Percentiles rank a stretch among this genome's conserved stretches.
Evolutionary conservation across 2,888 invertebrate genomes (phyloP).

Genomic region (Suillia variegata): DNA sequence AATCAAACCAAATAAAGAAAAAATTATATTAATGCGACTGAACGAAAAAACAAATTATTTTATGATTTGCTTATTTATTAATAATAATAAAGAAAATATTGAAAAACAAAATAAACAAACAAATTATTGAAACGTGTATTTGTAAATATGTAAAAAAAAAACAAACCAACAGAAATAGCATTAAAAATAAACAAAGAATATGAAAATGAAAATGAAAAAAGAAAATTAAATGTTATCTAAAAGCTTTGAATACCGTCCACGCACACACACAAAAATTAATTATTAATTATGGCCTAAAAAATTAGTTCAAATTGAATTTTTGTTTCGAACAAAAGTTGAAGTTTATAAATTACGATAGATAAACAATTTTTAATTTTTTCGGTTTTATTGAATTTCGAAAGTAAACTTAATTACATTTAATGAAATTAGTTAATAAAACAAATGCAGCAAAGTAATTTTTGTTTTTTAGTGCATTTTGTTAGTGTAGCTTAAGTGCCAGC

Average conservation of each 20-base stretch:
- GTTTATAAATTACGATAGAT: too few relatives aligned
- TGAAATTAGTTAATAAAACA: too few relatives aligned
- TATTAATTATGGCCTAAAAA: background rate
- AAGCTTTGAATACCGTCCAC: slow-evolving; percentile 50
- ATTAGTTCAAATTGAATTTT: slow-evolving; percentile 4
- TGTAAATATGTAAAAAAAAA: slow-evolving; percentile 19
- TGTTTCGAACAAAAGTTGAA: slow-evolving; percentile 28
- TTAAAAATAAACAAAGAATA: too few relatives aligned
- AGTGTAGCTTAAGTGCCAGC: too few relatives aligned
- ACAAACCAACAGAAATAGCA: slow-evolving; percentile 22
- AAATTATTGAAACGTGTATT: too few relatives aligned
- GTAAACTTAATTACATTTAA: too few relatives aligned
- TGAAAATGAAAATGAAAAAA: too few relatives aligned
- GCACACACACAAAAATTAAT: slow-evolving; percentile 38
- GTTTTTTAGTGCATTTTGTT: too few relatives aligned
- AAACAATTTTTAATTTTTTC: too few relatives aligned
- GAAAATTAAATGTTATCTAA: slow-evolving; percentile 35
- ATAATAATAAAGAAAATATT: too few relatives aligned
- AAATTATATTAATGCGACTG: slow-evolving; percentile 2
- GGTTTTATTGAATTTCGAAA: too few relatives aligned
- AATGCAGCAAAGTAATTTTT: too few relatives aligned
- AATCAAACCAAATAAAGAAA: background rate
- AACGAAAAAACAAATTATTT: slow-evolving; percentile 5
- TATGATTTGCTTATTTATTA: slow-evolving; percentile 4
- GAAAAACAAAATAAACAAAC: slow-evolving; percentile 10